Evolutionary conservation across 2,888 invertebrate genomes (phyloP).

Genomic region (Aelia acuminata): DNA sequence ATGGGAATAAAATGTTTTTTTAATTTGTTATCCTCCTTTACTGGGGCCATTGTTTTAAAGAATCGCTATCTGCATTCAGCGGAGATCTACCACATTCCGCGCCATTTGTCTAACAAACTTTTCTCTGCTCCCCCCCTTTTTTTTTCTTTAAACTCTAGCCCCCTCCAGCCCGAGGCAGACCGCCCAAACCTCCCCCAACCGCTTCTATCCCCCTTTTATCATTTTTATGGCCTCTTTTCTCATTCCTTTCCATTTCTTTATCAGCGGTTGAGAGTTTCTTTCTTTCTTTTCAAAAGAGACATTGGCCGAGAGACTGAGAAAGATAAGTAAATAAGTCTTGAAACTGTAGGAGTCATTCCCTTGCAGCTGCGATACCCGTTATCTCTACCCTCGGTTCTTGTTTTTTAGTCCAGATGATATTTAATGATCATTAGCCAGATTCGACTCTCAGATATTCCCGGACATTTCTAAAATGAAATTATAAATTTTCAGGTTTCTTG

Average conservation of each 20-base stretch:
- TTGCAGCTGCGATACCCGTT: background rate
- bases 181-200: slow-evolving; percentile 14
- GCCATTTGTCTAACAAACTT: slow-evolving; percentile 66
- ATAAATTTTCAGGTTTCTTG: too few relatives aligned
- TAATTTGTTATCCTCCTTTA: slow-evolving; percentile 65
- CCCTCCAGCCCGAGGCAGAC: slow-evolving; percentile 6
- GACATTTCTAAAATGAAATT: background rate
- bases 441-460: background rate
- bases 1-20: slow-evolving; percentile 66
- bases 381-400: background rate
- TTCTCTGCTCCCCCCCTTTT: slow-evolving; percentile 63
- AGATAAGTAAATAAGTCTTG: slow-evolving; percentile 65
- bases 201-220: slow-evolving; percentile 62
- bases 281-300: slow-evolving; percentile 63
- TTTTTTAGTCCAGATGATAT: background rate
- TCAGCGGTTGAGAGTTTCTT: slow-evolving; percentile 61
- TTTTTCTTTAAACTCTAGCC: slow-evolving; percentile 62
- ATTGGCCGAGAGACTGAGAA: slow-evolving; percentile 45
- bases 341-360: slow-evolving; percentile 20
- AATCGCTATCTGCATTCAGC: slow-evolving; percentile 43
- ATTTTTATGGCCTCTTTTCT: slow-evolving; percentile 66
- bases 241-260: slow-evolving; percentile 65
- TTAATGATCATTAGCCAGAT: slow-evolving; percentile 6
- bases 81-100: slow-evolving; percentile 65
- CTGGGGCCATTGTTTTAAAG: slow-evolving; percentile 60